These are phyloP conservation scores for Cacoxenus indagator DNA, from an alignment of 2,888 invertebrate species.

Conservation along the genomic window DNA sequence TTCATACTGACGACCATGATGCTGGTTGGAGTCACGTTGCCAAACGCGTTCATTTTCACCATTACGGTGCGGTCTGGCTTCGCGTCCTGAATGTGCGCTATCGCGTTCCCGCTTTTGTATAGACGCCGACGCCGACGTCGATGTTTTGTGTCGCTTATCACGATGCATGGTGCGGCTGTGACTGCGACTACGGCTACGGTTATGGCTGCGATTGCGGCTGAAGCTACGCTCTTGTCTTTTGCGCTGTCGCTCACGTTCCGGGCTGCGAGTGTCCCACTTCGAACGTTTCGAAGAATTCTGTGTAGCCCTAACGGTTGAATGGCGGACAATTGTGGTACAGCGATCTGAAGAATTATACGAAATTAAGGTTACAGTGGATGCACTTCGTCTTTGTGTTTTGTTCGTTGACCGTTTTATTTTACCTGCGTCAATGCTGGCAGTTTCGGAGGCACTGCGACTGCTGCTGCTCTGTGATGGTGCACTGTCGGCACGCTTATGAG, in stretches of 20 bases:
- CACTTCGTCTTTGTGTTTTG: too few species aligned
- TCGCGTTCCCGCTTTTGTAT: conserved; percentile 20
- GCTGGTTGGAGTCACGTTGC: conserved; percentile 23
- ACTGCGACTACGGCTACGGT: conserved; percentile 36
- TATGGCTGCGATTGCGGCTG: conserved; percentile 26
- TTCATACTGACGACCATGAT: conserved; percentile 25
- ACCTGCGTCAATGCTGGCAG: too few species aligned
- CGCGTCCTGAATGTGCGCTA: conserved; percentile 31
- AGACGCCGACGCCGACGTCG: background rate
- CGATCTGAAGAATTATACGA: too few species aligned
- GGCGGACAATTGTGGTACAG: too few species aligned
- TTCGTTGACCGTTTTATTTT: too few species aligned
- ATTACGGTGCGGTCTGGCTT: conserved; percentile 21
- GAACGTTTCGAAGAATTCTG: conserved; percentile 49
- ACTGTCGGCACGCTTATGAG: too few species aligned
- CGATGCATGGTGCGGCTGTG: conserved; percentile 27
- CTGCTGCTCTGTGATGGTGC: too few species aligned
- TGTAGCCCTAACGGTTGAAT: conserved; percentile 17
- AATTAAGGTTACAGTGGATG: too few species aligned
- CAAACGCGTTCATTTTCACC: conserved; percentile 32
- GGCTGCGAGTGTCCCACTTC: conserved; percentile 62
- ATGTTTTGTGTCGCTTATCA: conserved; percentile 30
- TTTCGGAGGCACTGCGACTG: too few species aligned
- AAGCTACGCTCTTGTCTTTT: conserved; percentile 29
- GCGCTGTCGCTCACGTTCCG: conserved; percentile 26